phyloP scores from a whole-genome alignment of 1,140 invertebrate species.

The Sycobia sp. region DNA sequence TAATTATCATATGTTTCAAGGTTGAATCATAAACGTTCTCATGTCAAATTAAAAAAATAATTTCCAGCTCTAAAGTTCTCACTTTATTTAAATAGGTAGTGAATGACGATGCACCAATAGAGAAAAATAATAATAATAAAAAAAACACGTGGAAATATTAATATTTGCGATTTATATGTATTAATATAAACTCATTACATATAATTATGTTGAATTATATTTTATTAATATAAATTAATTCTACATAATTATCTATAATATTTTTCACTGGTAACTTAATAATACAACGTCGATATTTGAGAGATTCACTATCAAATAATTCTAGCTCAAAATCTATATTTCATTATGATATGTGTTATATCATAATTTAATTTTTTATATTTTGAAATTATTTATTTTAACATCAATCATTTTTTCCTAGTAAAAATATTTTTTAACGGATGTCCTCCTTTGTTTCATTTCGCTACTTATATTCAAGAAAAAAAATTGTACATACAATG shows the following conservation, averaged over 20 bases:
- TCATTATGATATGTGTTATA: not conserved
- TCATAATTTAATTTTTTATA: not conserved
- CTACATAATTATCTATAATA: constrained; percentile 2
- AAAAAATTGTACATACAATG: constrained; percentile 44
- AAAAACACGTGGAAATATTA: not conserved
- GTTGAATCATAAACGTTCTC: constrained; percentile 4
- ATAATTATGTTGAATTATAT: constrained; percentile 14
- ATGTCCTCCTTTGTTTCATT: constrained; percentile 26
- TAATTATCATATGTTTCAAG: not conserved
- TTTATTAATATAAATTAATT: not conserved
- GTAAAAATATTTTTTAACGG: not conserved
- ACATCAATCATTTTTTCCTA: not conserved
- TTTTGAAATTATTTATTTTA: not conserved
- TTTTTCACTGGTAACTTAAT: not conserved
- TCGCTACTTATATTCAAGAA: constrained; percentile 42
- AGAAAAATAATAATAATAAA: no score
- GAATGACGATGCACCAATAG: constrained; percentile 11
- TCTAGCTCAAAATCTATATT: constrained; percentile 6
- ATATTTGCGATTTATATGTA: not conserved
- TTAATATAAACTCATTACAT: not conserved
- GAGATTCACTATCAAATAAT: constrained; percentile 4
- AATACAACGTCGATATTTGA: not conserved
- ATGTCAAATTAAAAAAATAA: constrained; percentile 14
- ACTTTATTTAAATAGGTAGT: constrained; percentile 12
- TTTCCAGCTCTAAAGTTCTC: not conserved